Conservation (phyloP, 2,113 vertebrate genomes). For the Eretmochelys imbricata region DNA sequence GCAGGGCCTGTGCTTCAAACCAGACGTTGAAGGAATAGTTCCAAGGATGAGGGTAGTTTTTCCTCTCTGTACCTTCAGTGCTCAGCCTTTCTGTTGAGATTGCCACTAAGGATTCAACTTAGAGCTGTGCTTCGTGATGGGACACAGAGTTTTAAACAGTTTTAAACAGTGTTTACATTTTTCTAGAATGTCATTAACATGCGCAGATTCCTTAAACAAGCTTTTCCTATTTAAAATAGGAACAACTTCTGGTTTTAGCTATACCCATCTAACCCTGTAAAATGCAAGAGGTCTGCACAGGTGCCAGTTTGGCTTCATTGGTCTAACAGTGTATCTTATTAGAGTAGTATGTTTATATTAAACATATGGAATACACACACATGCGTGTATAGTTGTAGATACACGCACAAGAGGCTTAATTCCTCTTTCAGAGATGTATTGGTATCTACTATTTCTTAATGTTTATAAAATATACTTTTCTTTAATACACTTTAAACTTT, state of each 20-base stretch:
- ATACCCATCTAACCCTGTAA: rapidly evolving
- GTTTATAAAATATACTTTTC: neutral
- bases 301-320: rapidly evolving
- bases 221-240: neutral
- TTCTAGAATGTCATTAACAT: neutral
- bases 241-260: neutral
- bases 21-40: neutral
- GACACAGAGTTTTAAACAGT: neutral
- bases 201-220: neutral
- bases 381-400: neutral
- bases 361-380: neutral
- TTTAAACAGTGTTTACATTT: neutral
- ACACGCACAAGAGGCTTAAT: neutral
- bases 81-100: neutral
- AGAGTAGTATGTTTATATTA: neutral
- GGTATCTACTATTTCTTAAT: neutral
- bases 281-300: rapidly evolving
- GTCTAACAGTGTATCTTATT: rapidly evolving
- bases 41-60: neutral
- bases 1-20: neutral
- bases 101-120: neutral
- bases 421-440: neutral
- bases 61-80: neutral
- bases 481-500: neutral
- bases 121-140: neutral